Evolutionary conservation across 2,888 invertebrate genomes (phyloP), one percentile per base, ranked within the genome.

Genomic region (Miltochrista miniata): DNA sequence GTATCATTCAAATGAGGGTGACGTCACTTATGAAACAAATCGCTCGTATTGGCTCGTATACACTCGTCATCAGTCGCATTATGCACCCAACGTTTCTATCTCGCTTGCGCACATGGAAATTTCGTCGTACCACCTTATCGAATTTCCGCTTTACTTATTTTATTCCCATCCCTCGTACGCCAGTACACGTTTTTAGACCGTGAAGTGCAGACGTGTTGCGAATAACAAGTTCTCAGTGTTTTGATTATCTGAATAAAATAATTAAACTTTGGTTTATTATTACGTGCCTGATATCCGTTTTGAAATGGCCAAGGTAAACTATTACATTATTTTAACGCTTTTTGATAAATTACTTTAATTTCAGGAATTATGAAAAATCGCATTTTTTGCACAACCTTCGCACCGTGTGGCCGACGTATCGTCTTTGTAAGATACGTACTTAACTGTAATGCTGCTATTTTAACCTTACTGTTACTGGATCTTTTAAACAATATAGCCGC

Each of bases 181-280:
- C 85, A 90, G 90, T 90, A 76, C 72, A 70, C 88, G 89, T 85
- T 89, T 90, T 77, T 87, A 85, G 70, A 79, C 72, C 68, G 74
- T 56, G 54, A 48, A 48, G 77, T 75, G 74, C 18, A 62, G 73
- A 80, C 83, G 90, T 86, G 57, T 68, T 48, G 34, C 40, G 40
- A 50, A 43, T 51, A 54, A 64, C 56, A 54, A 63, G 61, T 54
- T 60, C 54, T 74, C 76, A 70, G 81, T 83, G 79, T 74, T 78
- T 52, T 77, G 79, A 59, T n/a, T 73, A 82, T 74, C 76, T 72
- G 75, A 76, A 74, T 81, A 76, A 68, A 79, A 79, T 73, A 74
- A 74, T 68, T 70, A 72, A 65, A 69, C 63, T 56, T 56, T 55
- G 55, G 56, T 56, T 47, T 66, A 60, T 58, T 54, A 55, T 57